These are phyloP conservation scores for Plusia festucae DNA, from an alignment of 2,888 invertebrate species.

Conservation along the genomic window DNA sequence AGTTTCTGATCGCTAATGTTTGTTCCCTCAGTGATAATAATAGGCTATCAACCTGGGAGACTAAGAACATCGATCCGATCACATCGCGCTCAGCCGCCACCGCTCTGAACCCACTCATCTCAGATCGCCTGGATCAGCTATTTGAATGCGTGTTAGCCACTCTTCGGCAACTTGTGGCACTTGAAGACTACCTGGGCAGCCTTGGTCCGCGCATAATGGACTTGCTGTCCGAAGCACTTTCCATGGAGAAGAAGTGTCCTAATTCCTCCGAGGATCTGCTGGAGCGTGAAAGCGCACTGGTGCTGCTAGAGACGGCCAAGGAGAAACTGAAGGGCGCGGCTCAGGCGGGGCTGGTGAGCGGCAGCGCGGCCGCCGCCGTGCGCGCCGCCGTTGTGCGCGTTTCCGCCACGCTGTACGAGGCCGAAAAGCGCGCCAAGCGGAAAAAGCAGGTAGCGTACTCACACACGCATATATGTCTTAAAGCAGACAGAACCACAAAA, in stretches of 20 bases:
- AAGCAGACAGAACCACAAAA: neutral
- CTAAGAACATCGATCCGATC: conserved; percentile 74
- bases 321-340: conserved; percentile 95
- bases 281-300: conserved; percentile 92
- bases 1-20: too few species aligned
- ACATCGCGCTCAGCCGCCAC: conserved; percentile 72
- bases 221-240: conserved; percentile 93
- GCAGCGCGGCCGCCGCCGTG: conserved; percentile 91
- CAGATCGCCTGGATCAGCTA: too few species aligned
- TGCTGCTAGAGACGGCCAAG: conserved; percentile 95
- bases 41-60: conserved; percentile 81
- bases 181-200: conserved; percentile 95
- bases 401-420: conserved; percentile 92
- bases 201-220: conserved; percentile 94
- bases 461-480: neutral
- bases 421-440: conserved; percentile 73
- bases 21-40: conserved; percentile 71
- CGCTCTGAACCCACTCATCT: neutral
- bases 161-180: conserved; percentile 93
- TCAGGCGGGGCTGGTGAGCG: conserved; percentile 91
- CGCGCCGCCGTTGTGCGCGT: conserved; percentile 93
- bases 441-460: neutral
- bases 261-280: conserved; percentile 94
- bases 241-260: conserved; percentile 92
- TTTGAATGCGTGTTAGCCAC: conserved; percentile 91